Evolutionary conservation across 2,113 vertebrate genomes (phyloP).

Genomic region (Orientallactaga bullata): DNA sequence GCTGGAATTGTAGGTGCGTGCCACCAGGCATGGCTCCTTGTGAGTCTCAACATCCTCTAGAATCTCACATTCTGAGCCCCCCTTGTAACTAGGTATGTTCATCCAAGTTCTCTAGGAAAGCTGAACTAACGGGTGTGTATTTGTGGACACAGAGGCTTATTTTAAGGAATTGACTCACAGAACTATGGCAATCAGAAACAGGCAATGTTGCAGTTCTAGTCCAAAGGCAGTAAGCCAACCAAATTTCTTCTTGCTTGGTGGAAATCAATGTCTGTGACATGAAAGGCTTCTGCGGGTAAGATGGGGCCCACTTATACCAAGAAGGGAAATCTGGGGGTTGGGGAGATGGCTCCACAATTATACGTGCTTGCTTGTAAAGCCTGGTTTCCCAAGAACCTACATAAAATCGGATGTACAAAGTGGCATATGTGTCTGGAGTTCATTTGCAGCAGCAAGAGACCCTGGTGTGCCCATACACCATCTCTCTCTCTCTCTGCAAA

Average conservation of each 20-base stretch:
- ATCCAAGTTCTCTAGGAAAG: background rate
- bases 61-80: background rate
- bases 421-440: no score
- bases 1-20: background rate
- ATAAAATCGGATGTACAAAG: no score
- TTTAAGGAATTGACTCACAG: background rate
- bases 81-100: background rate
- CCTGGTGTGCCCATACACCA: no score
- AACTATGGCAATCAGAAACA: background rate
- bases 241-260: background rate
- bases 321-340: background rate
- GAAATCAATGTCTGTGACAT: background rate
- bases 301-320: background rate
- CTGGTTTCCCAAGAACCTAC: no score
- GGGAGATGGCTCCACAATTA: no score
- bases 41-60: background rate
- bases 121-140: background rate
- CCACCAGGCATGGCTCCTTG: background rate
- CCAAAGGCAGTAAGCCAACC: background rate
- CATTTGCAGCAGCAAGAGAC: no score
- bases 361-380: no score
- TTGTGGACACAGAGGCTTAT: background rate
- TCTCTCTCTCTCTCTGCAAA: no score
- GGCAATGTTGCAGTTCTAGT: background rate
- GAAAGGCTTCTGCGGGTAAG: background rate